Evolutionary conservation across 2,113 vertebrate species (phyloP).

Genomic region (Rhinogobius similis): DNA sequence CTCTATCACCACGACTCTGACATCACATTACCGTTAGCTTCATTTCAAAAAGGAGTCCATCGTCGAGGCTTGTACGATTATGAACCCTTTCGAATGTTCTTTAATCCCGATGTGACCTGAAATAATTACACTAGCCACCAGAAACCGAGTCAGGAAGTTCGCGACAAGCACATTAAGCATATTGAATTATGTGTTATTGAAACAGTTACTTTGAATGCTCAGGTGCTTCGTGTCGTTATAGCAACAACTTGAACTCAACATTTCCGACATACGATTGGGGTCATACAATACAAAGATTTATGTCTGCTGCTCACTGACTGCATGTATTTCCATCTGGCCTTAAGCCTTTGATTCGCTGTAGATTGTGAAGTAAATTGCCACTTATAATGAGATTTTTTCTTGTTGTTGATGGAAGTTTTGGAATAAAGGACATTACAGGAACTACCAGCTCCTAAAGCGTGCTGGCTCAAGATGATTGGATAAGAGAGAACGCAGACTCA

Average conservation of each 20-base stretch:
- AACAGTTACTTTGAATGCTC: neutral
- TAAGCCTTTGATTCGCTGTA: neutral
- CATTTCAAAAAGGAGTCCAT: neutral
- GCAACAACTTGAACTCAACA: neutral
- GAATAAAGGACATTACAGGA: no score
- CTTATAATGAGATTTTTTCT: neutral
- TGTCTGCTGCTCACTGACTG: neutral
- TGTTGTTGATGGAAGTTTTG: neutral
- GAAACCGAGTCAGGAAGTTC: neutral
- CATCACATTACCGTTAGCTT: neutral
- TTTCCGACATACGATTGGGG: neutral
- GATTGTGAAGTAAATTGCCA: neutral
- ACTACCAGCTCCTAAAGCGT: no score
- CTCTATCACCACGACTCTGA: slow-evolving; percentile 2
- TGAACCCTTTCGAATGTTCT: neutral
- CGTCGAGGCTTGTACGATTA: neutral
- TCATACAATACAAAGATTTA: neutral
- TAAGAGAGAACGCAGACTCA: no score
- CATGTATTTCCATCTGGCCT: neutral
- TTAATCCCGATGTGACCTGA: neutral
- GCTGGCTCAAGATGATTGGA: no score
- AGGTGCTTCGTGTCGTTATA: neutral
- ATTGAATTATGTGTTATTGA: neutral
- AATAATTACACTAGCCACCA: neutral
- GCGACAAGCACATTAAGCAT: neutral